phyloP scores from a whole-genome alignment of 1,140 invertebrate species.

The Heliconius eleuchia region DNA sequence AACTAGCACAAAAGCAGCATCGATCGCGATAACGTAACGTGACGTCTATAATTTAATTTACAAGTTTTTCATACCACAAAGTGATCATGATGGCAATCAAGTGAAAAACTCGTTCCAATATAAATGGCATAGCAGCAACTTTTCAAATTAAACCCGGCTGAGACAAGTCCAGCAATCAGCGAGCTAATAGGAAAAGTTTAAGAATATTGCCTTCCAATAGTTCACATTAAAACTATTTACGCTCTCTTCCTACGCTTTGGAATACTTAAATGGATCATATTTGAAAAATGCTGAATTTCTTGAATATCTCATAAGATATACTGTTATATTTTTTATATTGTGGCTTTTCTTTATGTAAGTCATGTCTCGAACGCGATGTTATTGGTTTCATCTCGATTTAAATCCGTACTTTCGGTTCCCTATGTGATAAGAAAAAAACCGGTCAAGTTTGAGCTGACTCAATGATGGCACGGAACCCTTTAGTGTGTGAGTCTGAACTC shows the following conservation, averaged over 20 bases:
- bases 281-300: not conserved
- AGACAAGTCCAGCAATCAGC: constrained; percentile 56
- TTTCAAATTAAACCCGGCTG: constrained; percentile 56
- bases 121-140: constrained; percentile 57
- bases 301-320: not conserved
- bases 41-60: not conserved
- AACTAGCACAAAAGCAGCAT: too few relatives aligned
- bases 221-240: constrained; percentile 41
- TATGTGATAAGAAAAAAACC: too few relatives aligned
- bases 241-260: not conserved
- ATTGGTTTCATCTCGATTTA: too few relatives aligned
- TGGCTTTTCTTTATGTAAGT: not conserved
- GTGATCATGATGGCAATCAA: constrained; percentile 34
- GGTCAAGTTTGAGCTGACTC: too few relatives aligned
- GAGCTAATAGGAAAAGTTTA: constrained; percentile 60
- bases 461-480: too few relatives aligned
- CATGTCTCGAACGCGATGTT: too few relatives aligned
- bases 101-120: constrained; percentile 48
- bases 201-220: constrained; percentile 57
- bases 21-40: not conserved
- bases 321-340: not conserved
- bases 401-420: too few relatives aligned
- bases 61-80: constrained; percentile 2
- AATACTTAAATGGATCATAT: not conserved
- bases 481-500: too few relatives aligned